Conservation (phyloP, 2,113 vertebrate species). For the Mormyrus iriodes region DNA sequence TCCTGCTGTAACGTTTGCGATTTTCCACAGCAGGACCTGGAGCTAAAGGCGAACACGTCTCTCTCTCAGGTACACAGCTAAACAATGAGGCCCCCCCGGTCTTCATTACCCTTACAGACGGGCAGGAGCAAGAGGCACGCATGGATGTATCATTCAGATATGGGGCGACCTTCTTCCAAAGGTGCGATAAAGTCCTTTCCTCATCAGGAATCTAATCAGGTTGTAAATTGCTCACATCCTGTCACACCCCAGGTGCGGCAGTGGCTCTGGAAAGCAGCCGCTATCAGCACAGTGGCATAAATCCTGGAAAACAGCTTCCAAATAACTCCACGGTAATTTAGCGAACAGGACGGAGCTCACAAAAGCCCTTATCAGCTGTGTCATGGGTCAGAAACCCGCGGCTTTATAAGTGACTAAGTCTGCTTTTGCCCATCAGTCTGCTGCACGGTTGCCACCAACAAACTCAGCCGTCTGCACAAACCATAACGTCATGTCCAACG, state of each 20-base stretch:
- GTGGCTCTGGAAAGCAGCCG: background rate
- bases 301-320: conserved; percentile 33
- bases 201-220: background rate
- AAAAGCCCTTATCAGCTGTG: conserved; percentile 43
- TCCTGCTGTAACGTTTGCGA: conserved; percentile 21
- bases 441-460: conserved; percentile 29
- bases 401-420: conserved; percentile 28
- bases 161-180: background rate
- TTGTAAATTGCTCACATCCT: background rate
- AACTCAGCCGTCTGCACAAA: conserved; percentile 32
- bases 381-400: conserved; percentile 37
- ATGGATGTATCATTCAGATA: background rate
- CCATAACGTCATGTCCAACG: conserved; percentile 22
- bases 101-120: background rate
- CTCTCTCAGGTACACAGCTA: background rate
- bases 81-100: background rate
- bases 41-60: background rate
- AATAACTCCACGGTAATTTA: conserved; percentile 33
- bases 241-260: background rate
- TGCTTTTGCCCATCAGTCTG: conserved; percentile 31
- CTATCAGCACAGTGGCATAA: conserved; percentile 9
- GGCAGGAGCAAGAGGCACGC: background rate
- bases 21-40: background rate
- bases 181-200: background rate
- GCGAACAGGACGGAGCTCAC: conserved; percentile 32